Conservation (phyloP, 1,140 invertebrate genomes). For the Procambarus clarkii region DNA sequence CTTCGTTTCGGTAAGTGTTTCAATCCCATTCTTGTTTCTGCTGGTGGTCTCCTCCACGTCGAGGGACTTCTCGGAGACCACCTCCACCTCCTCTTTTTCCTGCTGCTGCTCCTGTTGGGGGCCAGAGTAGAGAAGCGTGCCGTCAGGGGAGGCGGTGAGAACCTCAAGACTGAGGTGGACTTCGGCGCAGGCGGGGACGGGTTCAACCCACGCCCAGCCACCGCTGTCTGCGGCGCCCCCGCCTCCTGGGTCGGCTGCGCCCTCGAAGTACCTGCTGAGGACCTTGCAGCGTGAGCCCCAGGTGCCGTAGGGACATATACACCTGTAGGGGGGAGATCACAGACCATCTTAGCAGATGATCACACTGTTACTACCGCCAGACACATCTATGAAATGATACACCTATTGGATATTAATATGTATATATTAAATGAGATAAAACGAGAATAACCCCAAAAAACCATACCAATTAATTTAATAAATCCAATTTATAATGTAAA, state of each 20-base stretch:
- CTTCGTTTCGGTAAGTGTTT: background rate
- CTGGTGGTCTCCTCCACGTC: background rate
- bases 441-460: too few species aligned
- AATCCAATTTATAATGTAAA: too few species aligned
- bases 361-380: too few species aligned
- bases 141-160: background rate
- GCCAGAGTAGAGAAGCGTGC: background rate
- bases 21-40: background rate
- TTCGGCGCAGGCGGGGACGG: background rate
- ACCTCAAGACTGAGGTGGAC: conserved; percentile 7
- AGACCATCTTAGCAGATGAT: too few species aligned
- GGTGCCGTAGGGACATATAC: conserved; percentile 54
- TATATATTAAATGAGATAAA: too few species aligned
- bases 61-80: too few species aligned
- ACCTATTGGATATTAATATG: too few species aligned
- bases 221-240: background rate
- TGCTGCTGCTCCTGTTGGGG: background rate
- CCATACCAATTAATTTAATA: too few species aligned
- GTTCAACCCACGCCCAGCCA: background rate
- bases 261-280: conserved; percentile 38
- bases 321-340: conserved; percentile 3
- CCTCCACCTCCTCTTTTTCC: background rate
- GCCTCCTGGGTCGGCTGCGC: background rate
- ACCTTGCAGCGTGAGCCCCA: conserved; percentile 46
- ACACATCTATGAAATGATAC: too few species aligned